These are phyloP conservation scores for Manacus vitellinus DNA, from an alignment of 2,113 vertebrate genomes.

Conservation along the genomic window DNA sequence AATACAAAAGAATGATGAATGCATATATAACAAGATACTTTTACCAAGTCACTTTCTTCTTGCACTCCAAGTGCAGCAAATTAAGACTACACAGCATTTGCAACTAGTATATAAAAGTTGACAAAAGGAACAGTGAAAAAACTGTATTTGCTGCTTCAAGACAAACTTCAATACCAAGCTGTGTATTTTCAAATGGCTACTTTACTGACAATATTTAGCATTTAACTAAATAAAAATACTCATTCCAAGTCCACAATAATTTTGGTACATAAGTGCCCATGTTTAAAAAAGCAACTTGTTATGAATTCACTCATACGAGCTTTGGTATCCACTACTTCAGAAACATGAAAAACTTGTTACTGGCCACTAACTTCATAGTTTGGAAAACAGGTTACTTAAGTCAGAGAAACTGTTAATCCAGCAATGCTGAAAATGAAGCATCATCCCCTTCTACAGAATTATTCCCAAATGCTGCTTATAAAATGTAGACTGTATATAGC, in stretches of 20 bases:
- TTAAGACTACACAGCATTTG: background rate
- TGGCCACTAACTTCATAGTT: background rate
- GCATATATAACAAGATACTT: background rate
- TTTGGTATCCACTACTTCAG: background rate
- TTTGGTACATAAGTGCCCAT: background rate
- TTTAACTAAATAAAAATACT: background rate
- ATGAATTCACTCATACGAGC: background rate
- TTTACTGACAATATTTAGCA: background rate
- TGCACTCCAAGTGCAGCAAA: background rate
- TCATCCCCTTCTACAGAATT: background rate
- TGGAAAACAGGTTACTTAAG: background rate
- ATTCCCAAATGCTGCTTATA: background rate
- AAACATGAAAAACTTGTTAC: background rate
- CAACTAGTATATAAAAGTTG: background rate
- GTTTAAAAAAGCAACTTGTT: background rate
- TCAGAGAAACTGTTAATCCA: background rate
- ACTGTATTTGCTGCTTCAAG: fast-evolving
- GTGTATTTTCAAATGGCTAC: background rate
- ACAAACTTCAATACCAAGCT: background rate
- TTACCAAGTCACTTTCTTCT: background rate
- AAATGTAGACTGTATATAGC: background rate
- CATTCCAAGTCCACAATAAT: background rate
- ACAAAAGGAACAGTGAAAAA: background rate
- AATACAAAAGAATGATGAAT: slow-evolving; percentile 17
- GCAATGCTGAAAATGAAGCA: background rate